Percentiles rank a stretch among this genome's conserved stretches.
phyloP scores from a whole-genome alignment of 2,888 invertebrate genomes.

The Cremastobaeus sp. region DNA sequence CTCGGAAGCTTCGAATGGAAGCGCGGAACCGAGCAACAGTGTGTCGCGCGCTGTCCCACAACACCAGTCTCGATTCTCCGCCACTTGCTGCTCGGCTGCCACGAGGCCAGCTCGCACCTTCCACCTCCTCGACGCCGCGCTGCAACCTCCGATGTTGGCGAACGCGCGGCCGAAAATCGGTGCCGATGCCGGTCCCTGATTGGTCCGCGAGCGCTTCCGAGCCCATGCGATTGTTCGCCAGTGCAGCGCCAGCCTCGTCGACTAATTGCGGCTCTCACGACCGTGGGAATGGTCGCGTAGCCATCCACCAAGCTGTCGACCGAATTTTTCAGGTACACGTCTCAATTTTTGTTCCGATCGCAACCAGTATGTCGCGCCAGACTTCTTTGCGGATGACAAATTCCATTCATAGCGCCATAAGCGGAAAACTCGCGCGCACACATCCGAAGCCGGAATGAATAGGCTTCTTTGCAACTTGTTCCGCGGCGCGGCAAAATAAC shows the following conservation, averaged over 20 bases:
- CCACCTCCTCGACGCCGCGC: not conserved
- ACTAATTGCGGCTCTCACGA: conserved; percentile 3
- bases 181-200: conserved; percentile 10
- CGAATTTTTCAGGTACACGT: conserved; percentile 71
- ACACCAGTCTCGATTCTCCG: conserved; percentile 62
- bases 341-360: too few species aligned
- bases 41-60: conserved; percentile 73
- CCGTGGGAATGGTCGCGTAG: conserved; percentile 58
- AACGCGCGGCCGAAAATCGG: not conserved
- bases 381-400: too few species aligned
- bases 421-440: not conserved
- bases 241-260: not conserved
- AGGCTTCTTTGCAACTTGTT: conserved; percentile 4
- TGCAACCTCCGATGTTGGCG: not conserved
- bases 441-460: not conserved
- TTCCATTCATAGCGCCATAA: too few species aligned
- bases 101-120: conserved; percentile 23
- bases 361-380: not conserved
- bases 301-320: conserved; percentile 70
- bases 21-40: conserved; percentile 76
- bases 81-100: conserved; percentile 12
- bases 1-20: conserved; percentile 64
- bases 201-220: not conserved
- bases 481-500: not conserved
- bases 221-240: not conserved